Evolutionary conservation across 2,888 invertebrate genomes (phyloP).

Genomic region (Yponomeuta cagnagella): DNA sequence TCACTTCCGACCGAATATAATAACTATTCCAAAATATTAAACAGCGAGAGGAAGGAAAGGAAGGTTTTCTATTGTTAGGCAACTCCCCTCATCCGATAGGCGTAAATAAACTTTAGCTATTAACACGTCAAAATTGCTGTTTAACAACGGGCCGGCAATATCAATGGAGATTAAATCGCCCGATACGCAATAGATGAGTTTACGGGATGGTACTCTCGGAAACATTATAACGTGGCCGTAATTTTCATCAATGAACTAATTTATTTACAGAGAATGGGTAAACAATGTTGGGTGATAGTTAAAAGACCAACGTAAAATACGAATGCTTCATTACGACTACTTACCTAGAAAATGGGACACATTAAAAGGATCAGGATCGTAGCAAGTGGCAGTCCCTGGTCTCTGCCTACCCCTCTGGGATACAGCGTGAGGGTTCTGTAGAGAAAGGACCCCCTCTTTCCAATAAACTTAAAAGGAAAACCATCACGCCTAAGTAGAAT

Average conservation of each 20-base stretch:
- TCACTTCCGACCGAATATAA: not conserved
- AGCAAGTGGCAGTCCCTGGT: no score
- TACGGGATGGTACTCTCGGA: conserved; percentile 30
- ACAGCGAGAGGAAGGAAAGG: not conserved
- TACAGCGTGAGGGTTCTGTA: no score
- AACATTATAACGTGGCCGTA: not conserved
- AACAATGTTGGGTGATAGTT: no score
- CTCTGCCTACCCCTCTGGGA: no score
- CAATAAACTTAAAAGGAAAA: no score
- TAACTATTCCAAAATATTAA: not conserved
- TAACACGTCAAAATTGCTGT: conserved; percentile 67
- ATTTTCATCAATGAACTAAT: not conserved
- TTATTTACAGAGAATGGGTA: no score
- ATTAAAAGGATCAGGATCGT: no score
- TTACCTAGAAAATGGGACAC: not conserved
- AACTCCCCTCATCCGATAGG: conserved; percentile 38
- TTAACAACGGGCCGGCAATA: conserved; percentile 61
- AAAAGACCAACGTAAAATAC: not conserved
- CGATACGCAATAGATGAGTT: conserved; percentile 60
- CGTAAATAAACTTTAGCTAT: conserved; percentile 62
- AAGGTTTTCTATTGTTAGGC: conserved; percentile 11
- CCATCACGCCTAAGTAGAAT: no score
- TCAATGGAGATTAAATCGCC: conserved; percentile 66
- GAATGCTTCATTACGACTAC: not conserved
- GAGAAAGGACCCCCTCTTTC: no score